Evolutionary conservation across 2,888 invertebrate species (phyloP), one percentile per base, ranked within the genome.

Genomic region (Calameuta filiformis): DNA sequence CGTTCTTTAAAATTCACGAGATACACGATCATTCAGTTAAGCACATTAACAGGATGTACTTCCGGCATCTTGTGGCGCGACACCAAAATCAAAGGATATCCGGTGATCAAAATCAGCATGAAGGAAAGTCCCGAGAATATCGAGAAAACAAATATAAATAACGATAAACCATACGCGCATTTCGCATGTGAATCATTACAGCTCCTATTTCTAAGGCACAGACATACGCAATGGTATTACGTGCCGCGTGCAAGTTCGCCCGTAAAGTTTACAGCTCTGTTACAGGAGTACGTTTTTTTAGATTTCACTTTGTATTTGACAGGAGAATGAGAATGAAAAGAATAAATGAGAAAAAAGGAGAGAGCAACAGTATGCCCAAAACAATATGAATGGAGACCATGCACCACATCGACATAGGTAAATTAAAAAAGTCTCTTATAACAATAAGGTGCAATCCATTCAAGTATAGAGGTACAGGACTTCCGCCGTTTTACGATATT

Each of bases 401-500:
- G 78, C 78, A 76, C 78, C 73, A 68, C 76, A 31, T 37, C 11
- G 11, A 30, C 33, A 40, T 75, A 71, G 34, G 35, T 75, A 75
- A 56, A 78, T 76, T 15, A 15, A 71, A n/a, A 69, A 23, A 68
- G 68, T 73, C 15, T 40, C 68, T 9, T 56, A 23, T 56, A 56
- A 56, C 56, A 23, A 9, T 56, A 56, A 56, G 56, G 56, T 56
- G 9, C 23, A 9, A 56, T 56, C 23, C 15, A 56, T 23, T 56
- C 0, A 56, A 56, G 1, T 56, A 56, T 56, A 23, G 23, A 83
- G 83, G 85, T 84, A 86, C 83, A 87, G 85, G 85, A 85, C 83
- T 83, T 84, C 82, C 84, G 81, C 76, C 80, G 83, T 12, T 35
- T n/a, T 85, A 77, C 85, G 87, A 87, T 86, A 87, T 86, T 86